phyloP scores from a whole-genome alignment of 2,113 vertebrate genomes.

The Equus quagga region DNA sequence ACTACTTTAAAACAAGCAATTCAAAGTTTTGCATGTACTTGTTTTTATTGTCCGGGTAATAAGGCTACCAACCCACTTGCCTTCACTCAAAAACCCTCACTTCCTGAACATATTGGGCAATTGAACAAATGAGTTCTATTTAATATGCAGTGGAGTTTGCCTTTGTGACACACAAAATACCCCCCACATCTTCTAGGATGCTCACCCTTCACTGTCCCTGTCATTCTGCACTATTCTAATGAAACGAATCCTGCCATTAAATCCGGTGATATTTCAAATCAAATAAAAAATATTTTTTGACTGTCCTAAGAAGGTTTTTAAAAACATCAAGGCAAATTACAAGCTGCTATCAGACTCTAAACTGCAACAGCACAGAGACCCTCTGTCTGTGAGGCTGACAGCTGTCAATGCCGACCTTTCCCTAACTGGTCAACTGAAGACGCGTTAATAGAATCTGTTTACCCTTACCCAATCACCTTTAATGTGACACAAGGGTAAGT shows the following conservation, averaged over 20 bases:
- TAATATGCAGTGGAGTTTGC: neutral
- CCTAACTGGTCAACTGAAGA: constrained; percentile 54
- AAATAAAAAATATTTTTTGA: constrained; percentile 40
- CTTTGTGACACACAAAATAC: neutral
- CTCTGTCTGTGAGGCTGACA: neutral
- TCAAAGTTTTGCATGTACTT: neutral
- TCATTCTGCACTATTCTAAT: neutral
- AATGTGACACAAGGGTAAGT: constrained; percentile 9
- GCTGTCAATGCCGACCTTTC: constrained; percentile 64
- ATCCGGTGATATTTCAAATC: neutral
- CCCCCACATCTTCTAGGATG: neutral
- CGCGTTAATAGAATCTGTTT: neutral
- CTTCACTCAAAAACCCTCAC: constrained; percentile 4
- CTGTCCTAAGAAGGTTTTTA: neutral
- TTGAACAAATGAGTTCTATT: neutral
- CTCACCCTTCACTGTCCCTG: neutral
- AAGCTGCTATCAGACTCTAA: neutral
- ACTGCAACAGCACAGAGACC: neutral
- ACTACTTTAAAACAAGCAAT: constrained; percentile 31
- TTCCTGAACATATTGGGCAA: neutral
- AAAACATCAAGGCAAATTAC: constrained; percentile 25
- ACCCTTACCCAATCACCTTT: constrained; percentile 22
- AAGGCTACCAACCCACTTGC: neutral
- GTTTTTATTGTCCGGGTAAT: neutral
- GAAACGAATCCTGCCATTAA: constrained; percentile 4